Percentiles rank a stretch among this genome's conserved stretches.
These are phyloP conservation scores for Lordiphosa clarofinis DNA, from an alignment of 1,140 invertebrate species.

Conservation along the genomic window DNA sequence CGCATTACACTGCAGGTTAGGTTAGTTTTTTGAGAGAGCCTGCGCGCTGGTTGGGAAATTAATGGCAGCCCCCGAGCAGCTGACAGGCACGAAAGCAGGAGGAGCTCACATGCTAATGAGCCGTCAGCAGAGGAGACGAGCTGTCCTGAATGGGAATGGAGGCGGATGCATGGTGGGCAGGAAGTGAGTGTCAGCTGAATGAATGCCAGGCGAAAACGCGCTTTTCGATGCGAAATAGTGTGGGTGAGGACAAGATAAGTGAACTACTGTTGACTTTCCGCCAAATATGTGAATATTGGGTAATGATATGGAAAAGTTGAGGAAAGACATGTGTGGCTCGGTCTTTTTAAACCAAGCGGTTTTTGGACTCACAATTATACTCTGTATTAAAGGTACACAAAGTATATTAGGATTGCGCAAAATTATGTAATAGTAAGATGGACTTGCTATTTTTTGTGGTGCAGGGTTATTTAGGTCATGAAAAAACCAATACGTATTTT, in stretches of 20 bases:
- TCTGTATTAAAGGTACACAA: no score
- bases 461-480: no score
- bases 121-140: constrained; percentile 31
- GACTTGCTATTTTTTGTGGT: no score
- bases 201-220: constrained; percentile 14
- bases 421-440: no score
- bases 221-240: constrained; percentile 1
- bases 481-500: no score
- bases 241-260: constrained; percentile 1
- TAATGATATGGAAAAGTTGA: no score
- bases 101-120: constrained; percentile 65
- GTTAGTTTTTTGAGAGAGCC: constrained; percentile 42
- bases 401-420: no score
- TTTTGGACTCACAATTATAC: no score
- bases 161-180: constrained; percentile 27
- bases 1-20: constrained; percentile 74
- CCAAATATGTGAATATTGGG: no score
- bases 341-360: no score
- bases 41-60: constrained; percentile 35
- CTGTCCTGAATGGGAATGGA: constrained; percentile 5
- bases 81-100: constrained; percentile 36
- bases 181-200: constrained; percentile 57
- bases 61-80: constrained; percentile 48
- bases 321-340: no score
- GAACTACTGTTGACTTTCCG: background rate